These are phyloP conservation scores for Lophochroa leadbeateri DNA, from an alignment of 2,113 vertebrate species.

Conservation along the genomic window DNA sequence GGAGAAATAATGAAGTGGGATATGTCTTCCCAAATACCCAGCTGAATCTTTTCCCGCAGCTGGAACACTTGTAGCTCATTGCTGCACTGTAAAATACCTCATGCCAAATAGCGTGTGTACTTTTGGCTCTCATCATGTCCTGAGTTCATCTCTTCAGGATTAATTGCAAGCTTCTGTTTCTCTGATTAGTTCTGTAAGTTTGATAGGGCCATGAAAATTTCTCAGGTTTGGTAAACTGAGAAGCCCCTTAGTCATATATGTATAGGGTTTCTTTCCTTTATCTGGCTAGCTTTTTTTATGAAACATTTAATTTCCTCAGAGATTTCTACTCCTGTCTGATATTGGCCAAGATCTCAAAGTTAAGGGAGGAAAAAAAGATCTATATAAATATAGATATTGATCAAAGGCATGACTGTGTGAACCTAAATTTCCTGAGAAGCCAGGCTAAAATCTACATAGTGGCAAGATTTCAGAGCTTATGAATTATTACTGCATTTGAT, in stretches of 20 bases:
- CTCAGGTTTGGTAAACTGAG: not conserved
- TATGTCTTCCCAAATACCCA: not conserved
- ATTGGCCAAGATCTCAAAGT: not conserved
- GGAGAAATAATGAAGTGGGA: not conserved
- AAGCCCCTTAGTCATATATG: not conserved
- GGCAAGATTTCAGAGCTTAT: not conserved
- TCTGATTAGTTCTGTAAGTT: not conserved
- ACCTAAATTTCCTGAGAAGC: not conserved
- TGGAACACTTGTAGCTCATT: not conserved
- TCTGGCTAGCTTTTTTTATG: not conserved
- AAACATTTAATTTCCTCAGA: not conserved
- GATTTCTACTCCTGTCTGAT: not conserved
- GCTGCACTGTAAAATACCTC: not conserved
- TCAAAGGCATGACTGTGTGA: not conserved
- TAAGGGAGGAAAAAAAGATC: not conserved
- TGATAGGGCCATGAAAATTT: accelerated
- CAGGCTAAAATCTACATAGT: not conserved
- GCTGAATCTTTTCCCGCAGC: not conserved
- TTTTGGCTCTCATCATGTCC: not conserved
- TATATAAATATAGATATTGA: not conserved
- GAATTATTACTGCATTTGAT: not conserved
- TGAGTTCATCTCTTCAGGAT: not conserved
- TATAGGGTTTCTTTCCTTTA: not conserved
- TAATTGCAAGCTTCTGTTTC: not conserved
- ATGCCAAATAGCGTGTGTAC: not conserved